Percentiles rank a stretch among this genome's conserved stretches.
These are phyloP conservation scores for Dendrocincla tyrannina DNA, from an alignment of 2,797 vertebrate genomes.

Conservation along the genomic window DNA sequence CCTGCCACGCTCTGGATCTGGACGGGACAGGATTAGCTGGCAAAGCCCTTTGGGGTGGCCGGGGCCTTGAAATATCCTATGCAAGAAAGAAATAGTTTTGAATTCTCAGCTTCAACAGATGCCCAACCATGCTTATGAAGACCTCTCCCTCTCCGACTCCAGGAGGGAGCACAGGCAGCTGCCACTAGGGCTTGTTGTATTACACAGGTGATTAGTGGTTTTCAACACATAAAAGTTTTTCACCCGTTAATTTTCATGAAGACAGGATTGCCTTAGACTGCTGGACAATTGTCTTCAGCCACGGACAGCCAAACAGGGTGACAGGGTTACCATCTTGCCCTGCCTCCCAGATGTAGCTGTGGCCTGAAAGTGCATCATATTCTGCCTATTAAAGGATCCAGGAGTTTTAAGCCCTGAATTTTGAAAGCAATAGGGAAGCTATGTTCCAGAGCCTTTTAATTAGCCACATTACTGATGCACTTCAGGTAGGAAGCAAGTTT, in stretches of 20 bases:
- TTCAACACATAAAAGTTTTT: not conserved
- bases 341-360: not conserved
- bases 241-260: not conserved
- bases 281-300: not conserved
- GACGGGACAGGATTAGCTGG: conserved; percentile 72
- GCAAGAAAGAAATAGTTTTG: not conserved
- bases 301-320: not conserved
- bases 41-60: conserved; percentile 76
- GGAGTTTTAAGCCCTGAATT: not conserved
- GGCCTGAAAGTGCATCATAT: not conserved
- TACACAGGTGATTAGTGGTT: not conserved
- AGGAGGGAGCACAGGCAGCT: not conserved
- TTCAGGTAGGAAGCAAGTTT: not conserved
- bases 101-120: not conserved
- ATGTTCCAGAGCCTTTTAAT: not conserved
- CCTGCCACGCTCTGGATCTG: conserved; percentile 24
- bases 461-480: not conserved
- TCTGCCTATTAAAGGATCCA: not conserved
- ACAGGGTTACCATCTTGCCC: not conserved
- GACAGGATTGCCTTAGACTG: not conserved
- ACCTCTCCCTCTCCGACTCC: not conserved
- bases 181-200: not conserved
- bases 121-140: not conserved
- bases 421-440: not conserved
- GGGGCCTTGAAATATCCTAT: conserved; percentile 69